phyloP scores from a whole-genome alignment of 2,888 invertebrate genomes.

The Lepidonotus clava region DNA sequence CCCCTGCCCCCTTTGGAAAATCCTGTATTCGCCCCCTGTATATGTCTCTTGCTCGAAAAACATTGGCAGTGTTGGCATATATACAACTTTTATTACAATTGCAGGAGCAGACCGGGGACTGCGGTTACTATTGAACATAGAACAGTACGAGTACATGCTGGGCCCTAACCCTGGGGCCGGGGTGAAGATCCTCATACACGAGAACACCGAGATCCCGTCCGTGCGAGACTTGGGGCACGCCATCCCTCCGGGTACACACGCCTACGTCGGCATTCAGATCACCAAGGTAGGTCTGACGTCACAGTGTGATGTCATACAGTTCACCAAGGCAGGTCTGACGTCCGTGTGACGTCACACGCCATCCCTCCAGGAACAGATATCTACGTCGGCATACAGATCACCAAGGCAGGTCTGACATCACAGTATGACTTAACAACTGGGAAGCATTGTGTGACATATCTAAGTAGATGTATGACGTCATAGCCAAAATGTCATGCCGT shows the following conservation, averaged over 20 bases:
- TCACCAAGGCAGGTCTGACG: too few relatives aligned
- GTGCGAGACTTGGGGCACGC: constrained; percentile 71
- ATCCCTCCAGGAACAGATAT: constrained; percentile 71
- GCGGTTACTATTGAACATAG: constrained; percentile 69
- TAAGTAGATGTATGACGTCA: too few relatives aligned
- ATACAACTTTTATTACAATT: background rate
- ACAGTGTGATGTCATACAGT: too few relatives aligned
- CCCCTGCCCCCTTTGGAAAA: too few relatives aligned
- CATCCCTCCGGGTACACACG: constrained; percentile 69
- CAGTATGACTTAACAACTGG: too few relatives aligned
- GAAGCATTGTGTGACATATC: too few relatives aligned
- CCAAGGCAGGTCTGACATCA: constrained; percentile 68
- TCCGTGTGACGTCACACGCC: constrained; percentile 69
- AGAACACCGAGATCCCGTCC: constrained; percentile 67
- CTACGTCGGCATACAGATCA: constrained; percentile 69
- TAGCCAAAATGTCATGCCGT: too few relatives aligned
- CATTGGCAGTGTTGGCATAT: too few relatives aligned
- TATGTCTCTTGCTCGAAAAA: too few relatives aligned
- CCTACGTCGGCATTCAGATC: constrained; percentile 70
- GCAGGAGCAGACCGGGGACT: constrained; percentile 72
- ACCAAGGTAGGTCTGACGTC: constrained; percentile 68
- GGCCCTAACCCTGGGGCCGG: constrained; percentile 73
- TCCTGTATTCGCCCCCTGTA: too few relatives aligned
- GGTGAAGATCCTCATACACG: constrained; percentile 70
- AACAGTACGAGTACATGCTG: constrained; percentile 73